Conservation (phyloP, 1,140 invertebrate genomes). For the Glossosoma conforme region DNA sequence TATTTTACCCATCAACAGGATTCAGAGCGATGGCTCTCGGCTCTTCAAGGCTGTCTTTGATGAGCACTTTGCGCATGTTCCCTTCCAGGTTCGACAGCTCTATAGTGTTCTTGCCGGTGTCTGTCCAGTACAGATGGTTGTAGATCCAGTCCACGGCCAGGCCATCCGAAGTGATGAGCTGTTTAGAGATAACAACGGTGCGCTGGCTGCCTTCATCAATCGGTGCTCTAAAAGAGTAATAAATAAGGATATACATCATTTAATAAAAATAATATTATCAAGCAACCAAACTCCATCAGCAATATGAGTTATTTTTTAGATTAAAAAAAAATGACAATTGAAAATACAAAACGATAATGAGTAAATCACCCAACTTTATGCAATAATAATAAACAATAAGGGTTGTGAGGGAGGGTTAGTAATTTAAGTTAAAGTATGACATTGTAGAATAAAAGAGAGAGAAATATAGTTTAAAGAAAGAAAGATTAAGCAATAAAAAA, state of each 20-base stretch:
- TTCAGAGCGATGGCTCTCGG: constrained; percentile 93
- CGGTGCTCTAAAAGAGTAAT: constrained; percentile 73
- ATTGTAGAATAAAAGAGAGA: too few relatives aligned
- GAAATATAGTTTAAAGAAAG: too few relatives aligned
- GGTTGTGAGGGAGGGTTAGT: too few relatives aligned
- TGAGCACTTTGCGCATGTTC: constrained; percentile 81
- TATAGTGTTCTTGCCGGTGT: constrained; percentile 86
- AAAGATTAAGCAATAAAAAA: too few relatives aligned
- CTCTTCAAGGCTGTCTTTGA: constrained; percentile 80
- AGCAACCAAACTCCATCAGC: too few relatives aligned
- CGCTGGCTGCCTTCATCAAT: constrained; percentile 85
- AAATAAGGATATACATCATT: too few relatives aligned
- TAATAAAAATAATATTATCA: too few relatives aligned
- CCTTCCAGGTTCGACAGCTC: constrained; percentile 85
- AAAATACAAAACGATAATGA: too few relatives aligned
- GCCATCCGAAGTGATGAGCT: constrained; percentile 85
- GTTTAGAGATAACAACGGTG: constrained; percentile 74
- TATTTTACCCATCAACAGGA: constrained; percentile 81
- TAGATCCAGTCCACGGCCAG: constrained; percentile 97
- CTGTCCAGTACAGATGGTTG: constrained; percentile 95
- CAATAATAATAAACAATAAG: too few relatives aligned
- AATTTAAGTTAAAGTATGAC: too few relatives aligned
- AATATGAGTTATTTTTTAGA: too few relatives aligned
- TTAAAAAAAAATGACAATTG: too few relatives aligned
- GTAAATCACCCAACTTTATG: neutral